Percentiles rank a stretch among this genome's conserved stretches.
These are phyloP conservation scores for Taurulus bubalis DNA, from an alignment of 2,113 vertebrate genomes.

Conservation along the genomic window DNA sequence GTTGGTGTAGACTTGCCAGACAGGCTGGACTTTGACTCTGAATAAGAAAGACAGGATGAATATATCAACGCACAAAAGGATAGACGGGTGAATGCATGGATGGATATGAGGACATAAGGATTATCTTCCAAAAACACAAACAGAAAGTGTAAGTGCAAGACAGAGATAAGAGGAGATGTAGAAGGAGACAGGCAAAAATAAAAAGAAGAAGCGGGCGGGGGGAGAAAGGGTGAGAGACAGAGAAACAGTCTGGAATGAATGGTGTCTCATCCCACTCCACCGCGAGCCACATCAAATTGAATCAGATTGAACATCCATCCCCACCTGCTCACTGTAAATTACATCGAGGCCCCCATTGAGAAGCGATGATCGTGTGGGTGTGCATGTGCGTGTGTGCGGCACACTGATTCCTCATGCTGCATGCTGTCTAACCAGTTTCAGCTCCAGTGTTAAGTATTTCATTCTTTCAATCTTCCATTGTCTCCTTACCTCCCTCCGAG, in stretches of 20 bases:
- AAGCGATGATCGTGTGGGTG: constrained; percentile 54
- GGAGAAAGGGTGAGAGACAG: constrained; percentile 45
- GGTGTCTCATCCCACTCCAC: constrained; percentile 70
- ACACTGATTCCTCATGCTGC: constrained; percentile 58
- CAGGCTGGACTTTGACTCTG: constrained; percentile 1
- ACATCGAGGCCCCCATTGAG: constrained; percentile 68
- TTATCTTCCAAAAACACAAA: constrained; percentile 27
- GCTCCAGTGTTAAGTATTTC: constrained; percentile 71
- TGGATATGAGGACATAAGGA: constrained; percentile 1
- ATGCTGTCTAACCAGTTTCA: constrained; percentile 62
- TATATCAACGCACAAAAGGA: background rate
- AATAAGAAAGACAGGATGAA: constrained; percentile 28
- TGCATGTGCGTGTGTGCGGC: constrained; percentile 15
- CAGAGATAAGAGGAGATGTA: constrained; percentile 34
- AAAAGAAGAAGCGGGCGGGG: background rate
- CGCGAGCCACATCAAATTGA: constrained; percentile 77
- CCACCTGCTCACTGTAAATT: constrained; percentile 81
- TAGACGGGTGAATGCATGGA: background rate
- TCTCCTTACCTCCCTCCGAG: constrained; percentile 39
- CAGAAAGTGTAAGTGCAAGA: constrained; percentile 30
- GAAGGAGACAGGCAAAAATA: constrained; percentile 31
- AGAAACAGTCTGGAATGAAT: constrained; percentile 67
- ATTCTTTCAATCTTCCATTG: constrained; percentile 73
- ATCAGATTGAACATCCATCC: constrained; percentile 80
- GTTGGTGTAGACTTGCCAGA: constrained; percentile 1